Evolutionary conservation across 2,797 vertebrate species (phyloP), one percentile per base, ranked within the genome.

Genomic region (Synanceia verrucosa): DNA sequence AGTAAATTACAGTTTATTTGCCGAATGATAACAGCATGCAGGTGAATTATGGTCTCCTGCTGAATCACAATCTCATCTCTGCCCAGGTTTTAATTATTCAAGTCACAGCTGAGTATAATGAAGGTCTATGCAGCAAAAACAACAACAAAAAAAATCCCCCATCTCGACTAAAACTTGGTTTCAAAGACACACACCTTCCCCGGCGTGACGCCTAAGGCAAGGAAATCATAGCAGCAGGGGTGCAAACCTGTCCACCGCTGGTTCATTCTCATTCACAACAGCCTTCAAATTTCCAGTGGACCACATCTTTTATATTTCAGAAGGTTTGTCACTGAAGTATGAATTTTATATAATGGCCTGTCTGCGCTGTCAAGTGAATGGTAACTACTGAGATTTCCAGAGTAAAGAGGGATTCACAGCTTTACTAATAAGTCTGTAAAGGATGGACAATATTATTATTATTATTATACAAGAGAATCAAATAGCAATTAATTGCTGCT

Each of bases 211-310:
- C 65, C 68, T 66, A 9, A 68, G 71, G 78, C 76, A 72, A 78
- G 56, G 57, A 79, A 78, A 84, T 67, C 71, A 56, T 11, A 76
- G 68, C 76, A 74, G 76, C 50, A 52, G 70, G 75, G 70, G 55
- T 47, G 52, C 63, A 76, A 75, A 78, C 56, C 46, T 71, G 84
- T 62, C 76, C 62, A 41, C 59, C 18, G 55, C 56, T 37, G 52
- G 51, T 73, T 77, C 37, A 65, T 76, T 79, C 70, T 44, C 65
- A 82, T 73, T 88, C 76, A 87, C 62, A 53, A 60, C 69, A 72
- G 57, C 36, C 39, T 60, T 26, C 11, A 58, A 10, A 34, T 19
- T 65, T 65, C 50, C 74, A 76, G 21, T 52, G 34, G 68, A 67
- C 53, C 44, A 51, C 2, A 58, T 62, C 50, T 34, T 66, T 76